Evolutionary conservation across 1,140 invertebrate species (phyloP), one percentile per base, ranked within the genome.

Genomic region (Steinernema khuongi): DNA sequence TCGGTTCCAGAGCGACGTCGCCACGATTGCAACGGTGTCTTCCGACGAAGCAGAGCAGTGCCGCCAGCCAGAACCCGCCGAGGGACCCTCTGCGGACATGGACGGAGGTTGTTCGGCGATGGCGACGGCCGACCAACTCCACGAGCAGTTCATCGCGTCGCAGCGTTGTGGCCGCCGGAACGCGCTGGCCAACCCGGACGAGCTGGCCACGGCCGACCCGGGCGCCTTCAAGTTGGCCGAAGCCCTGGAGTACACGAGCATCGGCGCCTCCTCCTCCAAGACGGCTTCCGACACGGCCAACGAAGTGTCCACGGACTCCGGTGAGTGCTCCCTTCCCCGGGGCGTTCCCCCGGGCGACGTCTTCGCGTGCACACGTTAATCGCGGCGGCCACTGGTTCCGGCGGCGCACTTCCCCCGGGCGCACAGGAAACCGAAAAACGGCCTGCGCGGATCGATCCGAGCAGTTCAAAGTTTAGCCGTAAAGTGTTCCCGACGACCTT

Each of bases 91-190:
- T 22, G 22, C 14, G 22, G 11, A 11, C 14, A 26, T 26, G 22
- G 50, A 60, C 22, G 50, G 50, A 14, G 11, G 11, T 4, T 26
- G 22, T 22, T 7, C 22, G 14, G 50, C 50, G 22, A 4, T 26
- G 11, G 11, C 19, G 4, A n/a, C 50, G 19, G 14, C 50, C 50
- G 50, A 60, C 50, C 50, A 60, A 22, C 50, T 60, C 2, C 50
- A 60, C 50, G 50, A 60, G 50, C 50, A 60, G 22, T 60, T 60
- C 50, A 60, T 60, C 50, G 50, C 50, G 11, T 60, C 50, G 7
- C 50, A 60, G 19, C 50, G 50, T 2, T 11, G 11, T 26, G 50
- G 50, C 14, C 50, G 50, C 19, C 50, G 50, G 4, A 60, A 60
- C 50, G 50, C 50, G 4, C 50, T 60, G 7, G 50, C 26, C 4